phyloP scores from a whole-genome alignment of 2,888 invertebrate species.

The Xestobium rufovillosum region DNA sequence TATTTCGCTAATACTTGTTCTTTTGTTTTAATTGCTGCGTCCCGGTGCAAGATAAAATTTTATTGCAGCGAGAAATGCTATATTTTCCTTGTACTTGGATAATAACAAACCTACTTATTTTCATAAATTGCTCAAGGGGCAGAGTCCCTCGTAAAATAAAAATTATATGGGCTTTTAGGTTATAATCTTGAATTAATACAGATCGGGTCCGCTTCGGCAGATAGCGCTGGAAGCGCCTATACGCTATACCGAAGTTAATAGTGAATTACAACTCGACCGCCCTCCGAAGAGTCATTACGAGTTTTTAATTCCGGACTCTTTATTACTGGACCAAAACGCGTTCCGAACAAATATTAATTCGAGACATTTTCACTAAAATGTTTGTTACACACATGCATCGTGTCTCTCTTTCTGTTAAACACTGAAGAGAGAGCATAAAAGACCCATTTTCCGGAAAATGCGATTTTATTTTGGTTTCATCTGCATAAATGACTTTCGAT shows the following conservation, averaged over 20 bases:
- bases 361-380: constrained; percentile 32
- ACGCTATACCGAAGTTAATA: constrained; percentile 33
- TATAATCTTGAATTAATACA: constrained; percentile 35
- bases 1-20: constrained; percentile 34
- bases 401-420: too few species aligned
- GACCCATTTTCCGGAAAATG: too few species aligned
- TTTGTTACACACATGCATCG: too few species aligned
- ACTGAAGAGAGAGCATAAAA: too few species aligned
- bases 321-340: constrained; percentile 33
- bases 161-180: constrained; percentile 32
- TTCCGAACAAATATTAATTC: constrained; percentile 33
- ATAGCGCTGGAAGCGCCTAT: constrained; percentile 25
- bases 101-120: not conserved
- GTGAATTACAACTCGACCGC: constrained; percentile 30
- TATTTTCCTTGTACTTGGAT: constrained; percentile 2
- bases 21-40: constrained; percentile 34
- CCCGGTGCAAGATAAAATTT: constrained; percentile 30
- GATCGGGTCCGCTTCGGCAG: constrained; percentile 28
- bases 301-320: constrained; percentile 40
- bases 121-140: not conserved
- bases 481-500: constrained; percentile 34
- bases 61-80: constrained; percentile 20
- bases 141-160: constrained; percentile 16
- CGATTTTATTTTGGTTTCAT: constrained; percentile 23
- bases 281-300: constrained; percentile 36